Evolutionary conservation across 1,140 invertebrate species (phyloP), one percentile per base, ranked within the genome.

Genomic region (Macrostomum lignano): DNA sequence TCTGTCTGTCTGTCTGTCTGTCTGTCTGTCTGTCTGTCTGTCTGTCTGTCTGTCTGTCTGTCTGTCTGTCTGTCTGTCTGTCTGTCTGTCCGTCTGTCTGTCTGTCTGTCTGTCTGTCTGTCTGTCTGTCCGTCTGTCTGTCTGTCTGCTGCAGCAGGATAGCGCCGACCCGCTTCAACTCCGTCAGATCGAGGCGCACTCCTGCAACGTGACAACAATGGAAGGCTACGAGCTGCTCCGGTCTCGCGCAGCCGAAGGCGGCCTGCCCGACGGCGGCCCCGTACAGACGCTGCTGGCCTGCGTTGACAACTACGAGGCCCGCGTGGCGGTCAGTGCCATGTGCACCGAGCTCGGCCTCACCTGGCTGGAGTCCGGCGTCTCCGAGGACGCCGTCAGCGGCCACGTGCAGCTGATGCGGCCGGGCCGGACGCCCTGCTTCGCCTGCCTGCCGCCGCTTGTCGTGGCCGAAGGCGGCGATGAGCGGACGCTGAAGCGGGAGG

Each of bases 341-440:
- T 47, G 52, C 44, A 28, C 33, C 24, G 9, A 24, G n/a, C 2
- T 38, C 3, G 23, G 17, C 32, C 19, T 15, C 25, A 28, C 67
- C 11, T 98, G 91, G 91, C 84, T 96, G 47, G 88, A 98, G 56
- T 93, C 82, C 11, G 91, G 91, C 4, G 91, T 98, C 10, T 79
- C 81, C 37, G 91, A 98, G 63, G 96, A 98, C 67, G 91, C 91
- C 6, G 84, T 98, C 0, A 88, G 79, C 7, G 86, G 88, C 7
- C 91, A 98, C 51, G 91, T 98, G 51, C 91, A 98, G 61, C 77
- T 86, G 45, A 72, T 98, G 11, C 61, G 73, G 17, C 91, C 91
- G 1, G 91, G 91, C 34, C 73, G 79, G 59, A 81, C 79, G 1
- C 81, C 91, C 13, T 98, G 91, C 54, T 98, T 96, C 67, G 82